A percentile compares a stretch with the other conserved stretches of the same genome.
phyloP scores from a whole-genome alignment of 2,888 invertebrate genomes.

The Zaprionus lineosus region DNA sequence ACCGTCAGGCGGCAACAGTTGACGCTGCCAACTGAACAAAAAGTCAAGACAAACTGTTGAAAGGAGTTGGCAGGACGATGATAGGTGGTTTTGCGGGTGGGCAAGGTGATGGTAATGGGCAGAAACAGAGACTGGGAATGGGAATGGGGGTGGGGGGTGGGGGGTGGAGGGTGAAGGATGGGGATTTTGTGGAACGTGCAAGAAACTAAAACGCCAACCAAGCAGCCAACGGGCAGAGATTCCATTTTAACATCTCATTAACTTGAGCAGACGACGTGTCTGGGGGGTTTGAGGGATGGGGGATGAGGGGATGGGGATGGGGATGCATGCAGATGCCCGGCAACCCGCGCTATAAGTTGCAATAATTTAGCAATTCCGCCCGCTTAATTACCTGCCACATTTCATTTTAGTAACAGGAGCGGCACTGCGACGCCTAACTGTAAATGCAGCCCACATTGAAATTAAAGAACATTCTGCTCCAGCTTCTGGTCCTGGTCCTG shows the following conservation, averaged over 20 bases:
- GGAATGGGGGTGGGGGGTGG: neutral
- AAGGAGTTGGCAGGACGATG: too few species aligned
- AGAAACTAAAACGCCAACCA: conserved; percentile 15
- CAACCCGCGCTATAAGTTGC: conserved; percentile 54
- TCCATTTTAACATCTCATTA: conserved; percentile 82
- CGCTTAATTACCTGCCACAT: conserved; percentile 83
- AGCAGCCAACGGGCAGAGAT: conserved; percentile 53
- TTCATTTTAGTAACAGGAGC: conserved; percentile 73
- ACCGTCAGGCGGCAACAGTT: conserved; percentile 25
- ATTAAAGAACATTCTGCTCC: conserved; percentile 25
- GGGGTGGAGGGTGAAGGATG: conserved; percentile 5
- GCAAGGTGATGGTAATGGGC: too few species aligned
- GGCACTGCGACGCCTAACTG: conserved; percentile 26
- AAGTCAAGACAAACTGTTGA: conserved; percentile 26
- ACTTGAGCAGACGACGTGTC: conserved; percentile 64
- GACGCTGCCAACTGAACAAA: conserved; percentile 25
- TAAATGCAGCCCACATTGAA: conserved; percentile 17
- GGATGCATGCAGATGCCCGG: conserved; percentile 10
- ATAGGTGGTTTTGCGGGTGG: neutral
- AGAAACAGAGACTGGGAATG: neutral
- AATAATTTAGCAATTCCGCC: conserved; percentile 82
- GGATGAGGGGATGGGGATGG: too few species aligned
- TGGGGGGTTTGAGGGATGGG: too few species aligned
- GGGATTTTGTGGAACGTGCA: conserved; percentile 15
- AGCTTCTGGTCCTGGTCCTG: neutral